Conservation (phyloP, 2,888 invertebrate genomes). For the Chaitophorus viminalis region DNA sequence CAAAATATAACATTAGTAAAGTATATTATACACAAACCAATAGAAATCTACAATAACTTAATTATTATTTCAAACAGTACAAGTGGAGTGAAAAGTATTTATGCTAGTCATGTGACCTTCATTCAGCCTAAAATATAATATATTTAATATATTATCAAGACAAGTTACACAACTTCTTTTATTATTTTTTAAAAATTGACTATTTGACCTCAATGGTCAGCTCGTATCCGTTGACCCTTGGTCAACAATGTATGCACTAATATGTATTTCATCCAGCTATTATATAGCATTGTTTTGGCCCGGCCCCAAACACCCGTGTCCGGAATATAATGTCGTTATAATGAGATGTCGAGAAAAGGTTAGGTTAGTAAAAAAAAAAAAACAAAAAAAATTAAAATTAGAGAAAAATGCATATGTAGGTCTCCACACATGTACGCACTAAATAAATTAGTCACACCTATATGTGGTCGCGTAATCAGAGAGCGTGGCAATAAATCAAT, state of each 20-base stretch:
- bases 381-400: constrained; percentile 15
- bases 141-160: not conserved
- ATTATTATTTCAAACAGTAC: constrained; percentile 23
- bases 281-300: constrained; percentile 47
- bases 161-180: constrained; percentile 23
- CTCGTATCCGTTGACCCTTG: constrained; percentile 52
- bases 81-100: constrained; percentile 34
- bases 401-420: constrained; percentile 33
- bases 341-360: constrained; percentile 28
- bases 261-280: not conserved
- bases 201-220: constrained; percentile 38
- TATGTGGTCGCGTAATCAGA: constrained; percentile 36
- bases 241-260: constrained; percentile 30
- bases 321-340: constrained; percentile 28
- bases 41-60: not conserved
- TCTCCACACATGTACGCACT: constrained; percentile 21
- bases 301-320: constrained; percentile 44
- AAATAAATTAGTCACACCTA: constrained; percentile 56
- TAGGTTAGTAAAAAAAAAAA: not conserved
- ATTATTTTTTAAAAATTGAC: constrained; percentile 45
- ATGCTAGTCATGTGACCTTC: constrained; percentile 47
- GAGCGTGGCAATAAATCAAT: constrained; percentile 56
- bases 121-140: constrained; percentile 28
- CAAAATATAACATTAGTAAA: not conserved
- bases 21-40: not conserved